Evolutionary conservation across 2,888 invertebrate species (phyloP).

Genomic region (Gymnocheta viridis): DNA sequence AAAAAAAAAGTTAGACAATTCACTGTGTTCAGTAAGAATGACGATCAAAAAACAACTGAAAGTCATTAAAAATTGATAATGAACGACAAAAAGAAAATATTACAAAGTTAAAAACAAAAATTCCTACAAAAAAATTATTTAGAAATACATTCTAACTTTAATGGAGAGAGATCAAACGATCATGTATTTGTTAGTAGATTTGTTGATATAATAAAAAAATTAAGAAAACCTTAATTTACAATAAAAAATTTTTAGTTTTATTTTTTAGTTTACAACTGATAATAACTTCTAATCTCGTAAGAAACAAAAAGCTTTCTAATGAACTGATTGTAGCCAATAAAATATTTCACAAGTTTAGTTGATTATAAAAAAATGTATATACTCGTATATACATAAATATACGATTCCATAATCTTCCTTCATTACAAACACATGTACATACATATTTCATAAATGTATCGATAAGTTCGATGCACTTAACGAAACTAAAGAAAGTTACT

Average conservation of each 20-base stretch:
- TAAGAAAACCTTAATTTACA: slow-evolving; percentile 27
- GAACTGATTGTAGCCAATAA: slow-evolving; percentile 6
- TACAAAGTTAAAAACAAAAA: slow-evolving; percentile 29
- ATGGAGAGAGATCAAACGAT: slow-evolving; percentile 13
- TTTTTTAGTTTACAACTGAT: slow-evolving; percentile 38
- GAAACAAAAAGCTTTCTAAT: slow-evolving; percentile 18
- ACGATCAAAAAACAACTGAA: slow-evolving; percentile 57
- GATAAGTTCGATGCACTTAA: background rate
- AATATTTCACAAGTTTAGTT: slow-evolving; percentile 13
- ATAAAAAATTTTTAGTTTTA: background rate
- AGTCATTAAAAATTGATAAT: slow-evolving; percentile 59
- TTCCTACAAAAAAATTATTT: slow-evolving; percentile 33
- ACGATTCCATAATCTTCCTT: background rate
- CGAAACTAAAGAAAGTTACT: background rate
- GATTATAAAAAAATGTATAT: background rate
- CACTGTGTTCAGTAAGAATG: slow-evolving; percentile 45
- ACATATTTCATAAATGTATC: background rate
- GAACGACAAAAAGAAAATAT: slow-evolving; percentile 31
- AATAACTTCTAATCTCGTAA: slow-evolving; percentile 24
- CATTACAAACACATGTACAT: background rate
- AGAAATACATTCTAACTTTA: slow-evolving; percentile 35
- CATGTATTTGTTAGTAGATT: background rate
- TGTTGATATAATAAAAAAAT: slow-evolving; percentile 15
- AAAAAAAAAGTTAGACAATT: slow-evolving; percentile 8
- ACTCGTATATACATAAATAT: background rate